Evolutionary conservation across 2,113 vertebrate species (phyloP).

Genomic region (Equus quagga): DNA sequence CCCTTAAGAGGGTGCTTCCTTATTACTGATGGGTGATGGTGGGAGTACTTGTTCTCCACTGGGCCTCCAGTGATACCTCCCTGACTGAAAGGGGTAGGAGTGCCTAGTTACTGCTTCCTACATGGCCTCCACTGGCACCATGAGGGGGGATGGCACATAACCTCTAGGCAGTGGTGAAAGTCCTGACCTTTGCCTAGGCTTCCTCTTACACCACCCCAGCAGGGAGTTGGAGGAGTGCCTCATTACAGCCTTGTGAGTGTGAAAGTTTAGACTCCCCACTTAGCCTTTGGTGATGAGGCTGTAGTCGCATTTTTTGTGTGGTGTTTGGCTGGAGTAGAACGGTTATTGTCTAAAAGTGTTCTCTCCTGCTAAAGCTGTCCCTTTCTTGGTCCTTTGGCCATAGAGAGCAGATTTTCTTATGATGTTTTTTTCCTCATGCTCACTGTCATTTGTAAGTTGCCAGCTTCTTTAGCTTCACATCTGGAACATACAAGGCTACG

Average conservation of each 20-base stretch:
- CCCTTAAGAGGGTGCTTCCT: background rate
- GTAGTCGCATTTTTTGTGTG: background rate
- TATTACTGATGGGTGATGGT: background rate
- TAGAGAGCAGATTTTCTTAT: background rate
- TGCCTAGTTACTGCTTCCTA: background rate
- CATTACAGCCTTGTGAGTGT: background rate
- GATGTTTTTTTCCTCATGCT: background rate
- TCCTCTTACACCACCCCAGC: background rate
- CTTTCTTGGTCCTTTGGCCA: background rate
- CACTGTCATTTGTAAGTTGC: conserved; percentile 13
- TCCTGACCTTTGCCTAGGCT: background rate
- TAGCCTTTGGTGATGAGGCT: background rate
- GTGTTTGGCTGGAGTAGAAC: background rate
- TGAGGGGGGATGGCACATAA: background rate
- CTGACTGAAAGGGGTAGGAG: background rate
- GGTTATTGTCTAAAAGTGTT: background rate
- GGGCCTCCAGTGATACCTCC: background rate
- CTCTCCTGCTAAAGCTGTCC: background rate
- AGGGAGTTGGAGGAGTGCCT: background rate
- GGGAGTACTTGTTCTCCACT: background rate
- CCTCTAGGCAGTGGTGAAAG: background rate
- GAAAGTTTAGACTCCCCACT: background rate
- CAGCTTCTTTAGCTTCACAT: conserved; percentile 1
- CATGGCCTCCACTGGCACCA: background rate
- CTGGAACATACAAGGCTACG: background rate